Evolutionary conservation across 2,797 vertebrate genomes (phyloP).

Genomic region (Onychomys leucogaster): DNA sequence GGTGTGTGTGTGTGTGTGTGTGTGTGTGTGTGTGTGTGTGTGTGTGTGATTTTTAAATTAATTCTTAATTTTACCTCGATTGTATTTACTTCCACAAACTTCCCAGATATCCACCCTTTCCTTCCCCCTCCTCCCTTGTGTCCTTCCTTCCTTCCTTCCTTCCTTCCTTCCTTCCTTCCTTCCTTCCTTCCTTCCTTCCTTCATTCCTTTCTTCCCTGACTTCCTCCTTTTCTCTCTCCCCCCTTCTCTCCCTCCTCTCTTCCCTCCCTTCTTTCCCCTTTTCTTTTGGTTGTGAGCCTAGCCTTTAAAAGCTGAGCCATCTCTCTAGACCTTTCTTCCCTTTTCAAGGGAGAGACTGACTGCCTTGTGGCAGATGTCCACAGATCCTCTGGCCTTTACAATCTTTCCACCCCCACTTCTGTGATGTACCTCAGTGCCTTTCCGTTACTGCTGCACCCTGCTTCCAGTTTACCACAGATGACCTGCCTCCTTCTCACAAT

Average conservation of each 20-base stretch:
- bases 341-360: not conserved
- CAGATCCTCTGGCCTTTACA: not conserved
- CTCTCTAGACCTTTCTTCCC: not conserved
- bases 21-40: not conserved
- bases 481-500: not conserved
- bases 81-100: not conserved
- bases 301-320: not conserved
- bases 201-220: fast-evolving
- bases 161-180: not conserved
- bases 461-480: not conserved
- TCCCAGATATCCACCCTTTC: not conserved
- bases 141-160: not conserved
- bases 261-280: too few relatives aligned
- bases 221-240: not conserved
- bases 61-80: not conserved
- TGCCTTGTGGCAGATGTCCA: too few relatives aligned
- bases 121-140: not conserved
- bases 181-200: too few relatives aligned
- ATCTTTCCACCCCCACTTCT: not conserved
- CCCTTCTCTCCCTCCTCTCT: not conserved
- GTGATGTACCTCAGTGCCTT: not conserved
- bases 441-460: not conserved
- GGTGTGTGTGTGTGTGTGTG: not conserved
- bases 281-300: not conserved
- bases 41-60: not conserved